These are phyloP conservation scores for Pelagia noctiluca DNA, from an alignment of 30 jellyfish, hydroid and myxozoan genomes.

Conservation along the genomic window DNA sequence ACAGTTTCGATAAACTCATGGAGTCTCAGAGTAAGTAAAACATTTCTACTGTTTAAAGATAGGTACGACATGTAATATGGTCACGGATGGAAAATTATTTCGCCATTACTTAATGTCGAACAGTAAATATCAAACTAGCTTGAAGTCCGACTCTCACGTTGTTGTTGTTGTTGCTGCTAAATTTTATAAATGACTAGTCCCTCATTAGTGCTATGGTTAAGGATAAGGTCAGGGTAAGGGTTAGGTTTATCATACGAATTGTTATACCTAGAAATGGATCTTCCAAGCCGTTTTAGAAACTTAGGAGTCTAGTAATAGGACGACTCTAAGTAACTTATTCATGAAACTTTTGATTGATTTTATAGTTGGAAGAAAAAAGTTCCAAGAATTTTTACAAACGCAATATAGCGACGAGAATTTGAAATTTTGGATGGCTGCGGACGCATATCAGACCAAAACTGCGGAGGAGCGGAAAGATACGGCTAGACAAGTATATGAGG, in stretches of 20 bases:
- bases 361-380: constrained; percentile 86
- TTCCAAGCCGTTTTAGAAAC: not conserved
- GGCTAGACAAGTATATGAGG: constrained; percentile 83
- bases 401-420: constrained; percentile 95
- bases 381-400: constrained; percentile 89
- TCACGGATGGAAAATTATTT: not conserved
- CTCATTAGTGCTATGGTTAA: not conserved
- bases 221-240: not conserved
- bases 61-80: no score
- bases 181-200: no score
- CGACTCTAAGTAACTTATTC: no score
- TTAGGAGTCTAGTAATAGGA: not conserved
- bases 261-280: not conserved
- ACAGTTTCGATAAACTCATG: constrained; percentile 78
- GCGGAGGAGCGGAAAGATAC: constrained; percentile 65
- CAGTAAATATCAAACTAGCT: not conserved
- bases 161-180: not conserved
- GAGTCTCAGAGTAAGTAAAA: constrained; percentile 68
- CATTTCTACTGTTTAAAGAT: not conserved
- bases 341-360: not conserved
- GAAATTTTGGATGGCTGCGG: constrained; percentile 97
- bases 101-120: not conserved
- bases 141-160: not conserved
- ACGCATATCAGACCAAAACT: constrained; percentile 54
- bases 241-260: not conserved